phyloP scores from a whole-genome alignment of 1,140 invertebrate genomes.

The Drosophila chauvacae region DNA sequence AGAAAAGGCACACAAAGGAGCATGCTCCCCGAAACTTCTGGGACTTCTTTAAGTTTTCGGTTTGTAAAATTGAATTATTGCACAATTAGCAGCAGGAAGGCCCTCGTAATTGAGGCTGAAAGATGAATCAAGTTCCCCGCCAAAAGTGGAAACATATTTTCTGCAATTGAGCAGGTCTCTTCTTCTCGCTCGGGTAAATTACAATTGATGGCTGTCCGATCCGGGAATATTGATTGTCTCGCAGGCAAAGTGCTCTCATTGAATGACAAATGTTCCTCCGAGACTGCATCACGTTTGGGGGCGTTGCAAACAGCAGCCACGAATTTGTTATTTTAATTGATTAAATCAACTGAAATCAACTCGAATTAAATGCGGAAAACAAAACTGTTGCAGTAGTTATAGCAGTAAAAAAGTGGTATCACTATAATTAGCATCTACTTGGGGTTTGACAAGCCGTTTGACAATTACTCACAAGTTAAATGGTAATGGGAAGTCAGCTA shows the following conservation, averaged over 20 bases:
- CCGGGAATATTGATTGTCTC: slow-evolving; percentile 33
- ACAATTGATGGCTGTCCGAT: slow-evolving; percentile 36
- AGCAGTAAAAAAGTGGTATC: slow-evolving; percentile 19
- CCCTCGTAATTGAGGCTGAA: slow-evolving; percentile 26
- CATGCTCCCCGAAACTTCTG: not conserved
- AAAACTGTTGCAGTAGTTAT: slow-evolving; percentile 28
- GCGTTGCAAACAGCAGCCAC: slow-evolving; percentile 18
- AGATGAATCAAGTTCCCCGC: slow-evolving; percentile 30
- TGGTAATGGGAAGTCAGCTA: slow-evolving; percentile 1
- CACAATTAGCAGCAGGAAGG: slow-evolving; percentile 20
- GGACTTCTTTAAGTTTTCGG: slow-evolving; percentile 64
- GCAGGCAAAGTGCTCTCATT: slow-evolving; percentile 23
- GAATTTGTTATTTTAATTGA: slow-evolving; percentile 49
- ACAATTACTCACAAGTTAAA: slow-evolving; percentile 4
- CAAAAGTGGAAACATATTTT: slow-evolving; percentile 10
- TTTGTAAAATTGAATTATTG: slow-evolving; percentile 31
- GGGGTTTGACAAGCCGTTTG: not conserved
- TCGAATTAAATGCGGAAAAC: slow-evolving; percentile 21
- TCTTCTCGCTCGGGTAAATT: not conserved
- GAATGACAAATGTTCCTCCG: slow-evolving; percentile 16
- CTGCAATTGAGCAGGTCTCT: slow-evolving; percentile 16
- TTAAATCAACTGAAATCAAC: slow-evolving; percentile 40
- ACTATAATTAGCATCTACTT: slow-evolving; percentile 22
- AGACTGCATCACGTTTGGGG: slow-evolving; percentile 25
- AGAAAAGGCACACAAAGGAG: slow-evolving; percentile 1